Evolutionary conservation across 2,113 vertebrate genomes (phyloP).

Genomic region (Terrapene triunguis): DNA sequence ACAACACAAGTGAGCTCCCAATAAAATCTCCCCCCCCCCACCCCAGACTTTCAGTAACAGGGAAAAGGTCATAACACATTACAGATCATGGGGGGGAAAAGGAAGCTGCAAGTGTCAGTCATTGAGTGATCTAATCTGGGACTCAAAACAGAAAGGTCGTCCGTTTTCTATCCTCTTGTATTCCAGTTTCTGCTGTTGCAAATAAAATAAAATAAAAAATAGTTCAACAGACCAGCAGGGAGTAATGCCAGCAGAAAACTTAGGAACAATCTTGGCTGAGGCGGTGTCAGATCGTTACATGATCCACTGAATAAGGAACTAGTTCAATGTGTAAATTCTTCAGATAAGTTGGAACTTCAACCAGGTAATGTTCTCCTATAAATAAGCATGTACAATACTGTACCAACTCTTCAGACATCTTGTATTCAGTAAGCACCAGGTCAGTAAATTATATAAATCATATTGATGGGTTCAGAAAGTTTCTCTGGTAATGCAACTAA

Average conservation of each 20-base stretch:
- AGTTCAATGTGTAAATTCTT: slow-evolving; percentile 28
- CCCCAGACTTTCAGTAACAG: not conserved
- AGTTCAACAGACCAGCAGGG: slow-evolving; percentile 39
- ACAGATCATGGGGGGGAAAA: not conserved
- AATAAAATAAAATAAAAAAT: slow-evolving; percentile 2
- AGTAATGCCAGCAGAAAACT: not conserved
- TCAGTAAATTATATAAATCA: slow-evolving; percentile 39
- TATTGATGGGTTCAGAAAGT: slow-evolving; percentile 1
- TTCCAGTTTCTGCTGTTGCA: slow-evolving; percentile 42
- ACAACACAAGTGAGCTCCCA: not conserved
- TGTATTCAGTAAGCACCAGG: slow-evolving; percentile 21
- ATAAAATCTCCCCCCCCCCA: not conserved
- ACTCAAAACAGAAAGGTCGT: not conserved
- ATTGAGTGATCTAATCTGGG: not conserved
- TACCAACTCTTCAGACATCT: not conserved
- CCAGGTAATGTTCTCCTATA: slow-evolving; percentile 3
- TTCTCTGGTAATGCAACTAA: not conserved
- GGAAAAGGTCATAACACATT: not conserved
- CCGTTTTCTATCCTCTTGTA: slow-evolving; percentile 13
- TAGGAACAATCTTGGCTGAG: slow-evolving; percentile 1
- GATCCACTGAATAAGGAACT: slow-evolving; percentile 25
- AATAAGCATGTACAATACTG: not conserved
- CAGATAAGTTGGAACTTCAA: not conserved
- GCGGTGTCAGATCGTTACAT: slow-evolving; percentile 14
- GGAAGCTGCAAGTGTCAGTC: not conserved